These are phyloP conservation scores for Camponotus vicinus DNA, from an alignment of 1,140 invertebrate species.

Conservation along the genomic window DNA sequence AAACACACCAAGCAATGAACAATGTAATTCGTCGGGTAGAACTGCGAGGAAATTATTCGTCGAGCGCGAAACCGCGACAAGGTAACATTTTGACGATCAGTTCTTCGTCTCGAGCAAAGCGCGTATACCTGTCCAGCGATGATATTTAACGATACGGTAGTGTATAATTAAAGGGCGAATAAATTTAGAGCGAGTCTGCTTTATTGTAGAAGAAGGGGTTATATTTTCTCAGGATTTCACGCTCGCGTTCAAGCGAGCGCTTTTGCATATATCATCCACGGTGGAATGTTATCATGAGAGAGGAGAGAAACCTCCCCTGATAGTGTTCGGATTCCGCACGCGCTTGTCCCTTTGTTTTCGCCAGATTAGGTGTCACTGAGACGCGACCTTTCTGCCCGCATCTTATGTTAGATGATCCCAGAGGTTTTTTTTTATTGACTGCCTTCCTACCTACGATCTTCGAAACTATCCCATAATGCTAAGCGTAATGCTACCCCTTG, in stretches of 20 bases:
- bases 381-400: not conserved
- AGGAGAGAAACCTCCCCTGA: not conserved
- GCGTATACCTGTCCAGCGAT: too few relatives aligned
- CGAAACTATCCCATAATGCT: not conserved
- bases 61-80: too few relatives aligned
- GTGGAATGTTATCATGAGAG: not conserved
- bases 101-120: not conserved
- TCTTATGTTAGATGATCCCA: not conserved
- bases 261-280: not conserved
- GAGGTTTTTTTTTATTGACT: slow-evolving; percentile 23
- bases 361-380: slow-evolving; percentile 33
- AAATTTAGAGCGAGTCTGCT: not conserved
- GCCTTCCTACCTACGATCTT: slow-evolving; percentile 9
- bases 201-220: not conserved
- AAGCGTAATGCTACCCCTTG: not conserved
- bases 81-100: slow-evolving; percentile 6
- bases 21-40: slow-evolving; percentile 15
- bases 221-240: not conserved
- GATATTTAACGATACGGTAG: not conserved
- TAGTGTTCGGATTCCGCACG: not conserved
- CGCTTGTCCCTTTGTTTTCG: not conserved
- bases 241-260: not conserved
- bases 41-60: slow-evolving; percentile 15
- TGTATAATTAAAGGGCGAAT: slow-evolving; percentile 12
- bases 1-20: not conserved